phyloP scores from a whole-genome alignment of 2,888 invertebrate species.

The Dicyrtomina minuta region DNA sequence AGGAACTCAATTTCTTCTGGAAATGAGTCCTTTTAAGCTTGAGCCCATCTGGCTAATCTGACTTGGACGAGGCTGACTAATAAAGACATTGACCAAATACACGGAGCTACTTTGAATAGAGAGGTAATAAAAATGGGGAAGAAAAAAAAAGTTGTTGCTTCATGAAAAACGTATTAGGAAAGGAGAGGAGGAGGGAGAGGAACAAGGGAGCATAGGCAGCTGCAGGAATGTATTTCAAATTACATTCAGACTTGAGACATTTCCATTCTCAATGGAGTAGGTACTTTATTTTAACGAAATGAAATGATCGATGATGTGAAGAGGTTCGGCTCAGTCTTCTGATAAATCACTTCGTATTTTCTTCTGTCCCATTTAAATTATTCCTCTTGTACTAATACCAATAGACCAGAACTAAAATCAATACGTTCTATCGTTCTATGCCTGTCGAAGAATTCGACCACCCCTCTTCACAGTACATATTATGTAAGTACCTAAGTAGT shows the following conservation, averaged over 20 bases:
- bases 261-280: not conserved
- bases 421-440: too few species aligned
- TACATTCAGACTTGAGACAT: not conserved
- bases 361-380: too few species aligned
- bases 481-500: too few species aligned
- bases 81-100: slow-evolving; percentile 27
- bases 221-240: slow-evolving; percentile 4
- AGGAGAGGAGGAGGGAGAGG: too few species aligned
- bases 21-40: not conserved
- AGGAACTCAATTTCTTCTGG: slow-evolving; percentile 13
- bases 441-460: too few species aligned
- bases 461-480: too few species aligned
- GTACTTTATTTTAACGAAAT: not conserved
- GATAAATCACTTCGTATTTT: too few species aligned
- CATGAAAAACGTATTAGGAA: slow-evolving; percentile 10
- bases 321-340: not conserved
- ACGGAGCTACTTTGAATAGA: not conserved
- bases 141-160: not conserved
- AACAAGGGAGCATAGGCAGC: slow-evolving; percentile 8
- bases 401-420: too few species aligned
- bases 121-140: slow-evolving; percentile 10
- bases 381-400: too few species aligned
- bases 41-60: slow-evolving; percentile 24
- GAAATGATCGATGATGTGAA: slow-evolving; percentile 13
- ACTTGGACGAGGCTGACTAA: slow-evolving; percentile 13